These are phyloP conservation scores for Drosophila sordidapex DNA, from an alignment of 2,888 invertebrate species.

Conservation along the genomic window DNA sequence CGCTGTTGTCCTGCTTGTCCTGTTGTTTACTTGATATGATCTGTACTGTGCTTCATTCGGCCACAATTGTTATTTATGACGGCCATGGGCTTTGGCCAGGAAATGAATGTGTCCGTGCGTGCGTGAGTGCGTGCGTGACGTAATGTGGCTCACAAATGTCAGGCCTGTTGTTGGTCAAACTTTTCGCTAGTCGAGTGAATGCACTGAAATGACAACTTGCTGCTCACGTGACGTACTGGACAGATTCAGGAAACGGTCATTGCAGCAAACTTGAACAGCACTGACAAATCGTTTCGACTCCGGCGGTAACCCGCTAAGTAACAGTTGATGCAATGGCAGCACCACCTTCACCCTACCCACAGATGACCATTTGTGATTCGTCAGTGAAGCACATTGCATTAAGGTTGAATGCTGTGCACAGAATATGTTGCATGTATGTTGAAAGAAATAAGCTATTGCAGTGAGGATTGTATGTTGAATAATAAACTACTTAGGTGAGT, in stretches of 20 bases:
- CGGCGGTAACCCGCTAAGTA: conserved; percentile 13
- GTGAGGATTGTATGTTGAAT: neutral
- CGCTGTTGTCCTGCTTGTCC: conserved; percentile 26
- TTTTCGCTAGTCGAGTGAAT: neutral
- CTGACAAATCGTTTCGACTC: conserved; percentile 67
- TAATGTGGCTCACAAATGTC: conserved; percentile 56
- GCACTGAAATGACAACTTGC: conserved; percentile 43
- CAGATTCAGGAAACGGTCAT: conserved; percentile 34
- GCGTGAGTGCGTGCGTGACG: conserved; percentile 39
- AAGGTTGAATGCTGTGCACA: conserved; percentile 9
- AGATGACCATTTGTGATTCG: conserved; percentile 42
- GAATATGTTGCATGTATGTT: neutral
- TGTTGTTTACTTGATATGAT: conserved; percentile 40
- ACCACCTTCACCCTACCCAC: neutral
- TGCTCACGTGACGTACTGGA: conserved; percentile 30
- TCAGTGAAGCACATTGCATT: conserved; percentile 36
- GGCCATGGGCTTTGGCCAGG: conserved; percentile 41
- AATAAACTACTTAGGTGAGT: neutral
- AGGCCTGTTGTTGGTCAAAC: conserved; percentile 18
- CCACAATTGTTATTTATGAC: conserved; percentile 70
- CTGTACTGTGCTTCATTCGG: conserved; percentile 11
- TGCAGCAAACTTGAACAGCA: conserved; percentile 33
- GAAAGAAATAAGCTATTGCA: neutral
- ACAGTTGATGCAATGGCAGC: conserved; percentile 26
- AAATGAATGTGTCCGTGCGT: conserved; percentile 44